Evolutionary conservation across 2,888 invertebrate species (phyloP), one percentile per base, ranked within the genome.

Genomic region (Sminthurinus aureus): DNA sequence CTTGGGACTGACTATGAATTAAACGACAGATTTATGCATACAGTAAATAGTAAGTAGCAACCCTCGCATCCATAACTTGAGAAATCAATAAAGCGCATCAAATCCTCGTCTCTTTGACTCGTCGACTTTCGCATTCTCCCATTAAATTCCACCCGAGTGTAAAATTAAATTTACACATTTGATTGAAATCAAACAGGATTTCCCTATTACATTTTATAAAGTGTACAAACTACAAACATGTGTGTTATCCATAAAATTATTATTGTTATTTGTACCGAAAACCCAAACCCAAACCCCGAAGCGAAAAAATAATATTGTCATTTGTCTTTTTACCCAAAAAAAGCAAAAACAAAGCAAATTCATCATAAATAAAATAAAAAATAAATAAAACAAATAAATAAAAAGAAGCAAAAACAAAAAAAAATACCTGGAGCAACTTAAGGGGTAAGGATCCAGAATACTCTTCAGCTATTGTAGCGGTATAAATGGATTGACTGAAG

Each of bases 391-490:
- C 15, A 38, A 38, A 38, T 38, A 6, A 38, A 38, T n/a, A 67
- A 64, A 64, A 64, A 20, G 52, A 73, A 80, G 71, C 13, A 50
- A 67, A 80, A 80, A 67, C 51, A 52, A 22, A 79, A 74, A 84
- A 78, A 77, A 84, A 83, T 89, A 90, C 90, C 90, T 90, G 86
- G 51, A 90, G 86, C 71, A 90, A 87, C 81, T 86, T 88, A 82
- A 89, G 88, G 73, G 90, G 90, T 75, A 89, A 87, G 87, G 94
- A 93, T 89, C 94, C 94, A 81, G 91, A 91, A 89, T 93, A 93
- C 91, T 96, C 96, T 91, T 96, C 96, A 87, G 94, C 92, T 89
- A 95, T 93, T 87, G 93, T 93, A 79, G 94, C 93, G 90, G 93
- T 91, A 92, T 96, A 96, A 83, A 93, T 91, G 88, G 93, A 93